Evolutionary conservation across 2,113 vertebrate genomes (phyloP).

Genomic region (Melanocharis versteri): DNA sequence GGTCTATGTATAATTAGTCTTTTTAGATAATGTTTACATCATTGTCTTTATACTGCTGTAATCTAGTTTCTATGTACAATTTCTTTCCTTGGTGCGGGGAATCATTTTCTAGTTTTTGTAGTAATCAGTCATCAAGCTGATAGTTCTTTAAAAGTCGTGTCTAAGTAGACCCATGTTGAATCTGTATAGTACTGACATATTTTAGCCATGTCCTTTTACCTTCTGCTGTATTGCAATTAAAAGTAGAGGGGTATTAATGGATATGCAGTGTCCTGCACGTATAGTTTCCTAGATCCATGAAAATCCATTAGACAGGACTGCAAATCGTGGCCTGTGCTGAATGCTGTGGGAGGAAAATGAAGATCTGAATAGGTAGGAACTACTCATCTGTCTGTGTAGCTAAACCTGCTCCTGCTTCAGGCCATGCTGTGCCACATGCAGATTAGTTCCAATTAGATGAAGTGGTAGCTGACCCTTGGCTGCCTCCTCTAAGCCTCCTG

Average conservation of each 20-base stretch:
- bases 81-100: not conserved
- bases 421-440: not conserved
- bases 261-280: not conserved
- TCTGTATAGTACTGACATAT: not conserved
- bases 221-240: not conserved
- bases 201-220: not conserved
- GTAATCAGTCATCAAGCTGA: not conserved
- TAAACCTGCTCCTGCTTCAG: constrained; percentile 4
- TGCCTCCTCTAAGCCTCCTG: constrained; percentile 16
- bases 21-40: not conserved
- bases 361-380: not conserved
- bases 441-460: constrained; percentile 40
- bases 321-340: not conserved
- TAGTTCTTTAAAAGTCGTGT: not conserved
- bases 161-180: not conserved
- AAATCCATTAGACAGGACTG: not conserved
- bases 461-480: constrained; percentile 42
- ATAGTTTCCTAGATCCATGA: not conserved
- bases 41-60: not conserved
- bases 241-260: not conserved
- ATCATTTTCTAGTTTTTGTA: not conserved
- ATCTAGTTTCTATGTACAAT: not conserved
- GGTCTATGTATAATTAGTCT: not conserved
- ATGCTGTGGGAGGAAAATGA: not conserved
- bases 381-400: not conserved